Base-by-base conservation (phyloP, 2,113 vertebrate genomes). In the Osmerus mordax region DNA sequence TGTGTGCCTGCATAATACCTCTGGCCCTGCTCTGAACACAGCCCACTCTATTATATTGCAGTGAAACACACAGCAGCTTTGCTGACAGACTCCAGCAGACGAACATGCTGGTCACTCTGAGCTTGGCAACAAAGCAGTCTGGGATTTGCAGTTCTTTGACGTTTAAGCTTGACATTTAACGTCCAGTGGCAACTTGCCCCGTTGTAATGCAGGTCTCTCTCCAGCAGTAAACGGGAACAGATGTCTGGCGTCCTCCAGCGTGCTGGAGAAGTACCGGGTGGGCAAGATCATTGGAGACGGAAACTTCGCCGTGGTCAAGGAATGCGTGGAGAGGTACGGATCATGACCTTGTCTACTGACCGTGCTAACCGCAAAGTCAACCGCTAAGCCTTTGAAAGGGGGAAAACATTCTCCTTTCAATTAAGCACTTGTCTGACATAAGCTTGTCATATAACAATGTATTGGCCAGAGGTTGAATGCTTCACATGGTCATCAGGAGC, bases 271-370 rank as follows among this genome's bases (percentile, higher is more conserved):
- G 77, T 99, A 99, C 75, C 94, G 89, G 87, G 87, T 99, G 21
- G 97, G 97, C 41, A 99, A 98, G 82, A 94, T 99, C 77, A 98
- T 99, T 18, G 97, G 97, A 13, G 97, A 99, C 14, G 97, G 97
- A 16, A 99, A 99, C 89, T 99, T 99, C 28, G 97, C 97, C 2
- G 95, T 99, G 9, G 97, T 99, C 14, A 98, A 96, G 81, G 96
- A 98, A 76, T 99, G 97, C 0, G 72, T 95, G 71, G 96, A 98
- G 89, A 89, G 94, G 97, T 98, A 80, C 88, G 93, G 71, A 14
- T 47, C 60, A 21, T 2, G 2, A 16, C 16, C 9, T 47, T 12
- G 41, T 47, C 41, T 0, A 47, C 41, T 47, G 41, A 47, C 41
- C 9, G 7, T 11, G 41, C 41, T 12, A 47, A 47, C 41, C 41